phyloP scores from a whole-genome alignment of 2,888 invertebrate species.

The Cylindroiulus punctatus region DNA sequence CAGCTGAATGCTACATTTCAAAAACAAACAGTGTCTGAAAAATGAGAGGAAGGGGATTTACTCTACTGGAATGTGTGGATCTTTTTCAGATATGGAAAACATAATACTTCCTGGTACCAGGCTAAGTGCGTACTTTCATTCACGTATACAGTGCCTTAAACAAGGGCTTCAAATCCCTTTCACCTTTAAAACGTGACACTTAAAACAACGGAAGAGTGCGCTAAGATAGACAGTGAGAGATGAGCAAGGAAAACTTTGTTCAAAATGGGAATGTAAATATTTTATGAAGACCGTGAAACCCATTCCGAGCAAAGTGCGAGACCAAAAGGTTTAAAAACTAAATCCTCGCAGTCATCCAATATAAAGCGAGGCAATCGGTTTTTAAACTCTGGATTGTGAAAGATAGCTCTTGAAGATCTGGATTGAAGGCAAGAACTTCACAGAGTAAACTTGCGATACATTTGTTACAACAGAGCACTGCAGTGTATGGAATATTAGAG shows the following conservation, averaged over 20 bases:
- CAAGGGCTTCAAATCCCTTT: background rate
- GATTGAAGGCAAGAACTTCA: no score
- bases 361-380: background rate
- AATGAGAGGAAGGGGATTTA: background rate
- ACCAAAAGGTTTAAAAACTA: background rate
- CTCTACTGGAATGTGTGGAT: slow-evolving; percentile 4
- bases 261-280: background rate
- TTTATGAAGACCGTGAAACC: background rate
- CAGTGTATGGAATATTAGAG: no score
- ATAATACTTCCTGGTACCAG: slow-evolving; percentile 15
- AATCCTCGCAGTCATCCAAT: background rate
- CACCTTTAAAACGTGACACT: slow-evolving; percentile 23
- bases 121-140: slow-evolving; percentile 9
- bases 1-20: slow-evolving; percentile 24
- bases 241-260: background rate
- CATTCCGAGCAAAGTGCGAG: background rate
- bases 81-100: slow-evolving; percentile 13
- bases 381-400: background rate
- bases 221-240: background rate
- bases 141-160: slow-evolving; percentile 9
- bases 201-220: slow-evolving; percentile 1
- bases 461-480: no score
- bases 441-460: no score
- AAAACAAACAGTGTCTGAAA: slow-evolving; percentile 23
- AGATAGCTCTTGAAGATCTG: background rate